phyloP scores from a whole-genome alignment of 2,797 vertebrate species.

The Halcyon leucocephala region DNA sequence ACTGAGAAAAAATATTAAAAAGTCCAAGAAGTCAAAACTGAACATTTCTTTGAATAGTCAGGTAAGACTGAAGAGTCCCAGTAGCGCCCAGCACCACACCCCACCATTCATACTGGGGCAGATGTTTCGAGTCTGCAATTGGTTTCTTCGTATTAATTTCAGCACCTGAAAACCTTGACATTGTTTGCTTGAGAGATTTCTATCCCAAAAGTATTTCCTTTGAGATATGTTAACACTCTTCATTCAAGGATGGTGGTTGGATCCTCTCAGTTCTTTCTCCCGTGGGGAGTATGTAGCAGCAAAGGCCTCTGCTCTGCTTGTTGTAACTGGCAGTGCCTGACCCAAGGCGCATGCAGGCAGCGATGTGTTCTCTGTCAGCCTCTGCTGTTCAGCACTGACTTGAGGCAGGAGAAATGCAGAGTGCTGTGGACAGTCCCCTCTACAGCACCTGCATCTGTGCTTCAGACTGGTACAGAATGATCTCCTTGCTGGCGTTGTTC shows the following conservation, averaged over 20 bases:
- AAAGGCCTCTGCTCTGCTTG: background rate
- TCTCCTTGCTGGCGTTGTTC: background rate
- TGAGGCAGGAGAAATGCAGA: background rate
- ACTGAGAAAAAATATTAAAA: conserved; percentile 14
- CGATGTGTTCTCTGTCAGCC: background rate
- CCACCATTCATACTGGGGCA: accelerated
- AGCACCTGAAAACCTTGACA: background rate
- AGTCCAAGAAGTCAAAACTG: conserved; percentile 10
- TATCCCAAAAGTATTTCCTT: background rate
- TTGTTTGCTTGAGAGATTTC: background rate
- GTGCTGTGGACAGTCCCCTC: background rate
- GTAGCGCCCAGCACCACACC: background rate
- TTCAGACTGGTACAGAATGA: accelerated
- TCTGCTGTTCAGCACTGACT: background rate
- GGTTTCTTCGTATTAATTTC: background rate
- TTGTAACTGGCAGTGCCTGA: background rate
- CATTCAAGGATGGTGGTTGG: accelerated
- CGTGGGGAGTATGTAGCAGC: background rate
- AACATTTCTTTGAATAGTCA: conserved; percentile 81
- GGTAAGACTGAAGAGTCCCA: conserved; percentile 72
- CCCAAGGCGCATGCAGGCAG: accelerated
- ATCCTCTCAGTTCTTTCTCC: background rate
- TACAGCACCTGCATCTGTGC: background rate
- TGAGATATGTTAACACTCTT: background rate
- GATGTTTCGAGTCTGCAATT: background rate